Conservation (phyloP, 1,140 invertebrate species). For the Belonocnema kinseyi region DNA sequence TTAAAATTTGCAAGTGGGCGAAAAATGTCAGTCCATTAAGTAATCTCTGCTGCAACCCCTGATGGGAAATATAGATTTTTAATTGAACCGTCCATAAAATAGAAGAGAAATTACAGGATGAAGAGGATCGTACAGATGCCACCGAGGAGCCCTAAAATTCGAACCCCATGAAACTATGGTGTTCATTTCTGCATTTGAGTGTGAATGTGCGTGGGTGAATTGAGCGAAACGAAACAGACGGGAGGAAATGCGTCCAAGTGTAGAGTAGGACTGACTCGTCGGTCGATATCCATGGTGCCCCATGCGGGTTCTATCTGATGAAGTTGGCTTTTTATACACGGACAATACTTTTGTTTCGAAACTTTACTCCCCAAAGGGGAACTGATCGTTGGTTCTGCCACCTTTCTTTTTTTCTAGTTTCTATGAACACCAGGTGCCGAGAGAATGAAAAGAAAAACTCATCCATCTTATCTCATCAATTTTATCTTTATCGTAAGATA, state of each 20-base stretch:
- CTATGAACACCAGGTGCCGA: constrained; percentile 16
- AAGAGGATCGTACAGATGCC: not conserved
- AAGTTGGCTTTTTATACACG: constrained; percentile 49
- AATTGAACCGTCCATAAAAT: constrained; percentile 17
- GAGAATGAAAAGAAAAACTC: constrained; percentile 1
- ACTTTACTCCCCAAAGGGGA: constrained; percentile 44
- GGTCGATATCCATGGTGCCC: constrained; percentile 55
- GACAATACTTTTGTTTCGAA: constrained; percentile 49
- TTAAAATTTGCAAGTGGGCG: not conserved
- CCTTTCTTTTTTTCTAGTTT: constrained; percentile 2
- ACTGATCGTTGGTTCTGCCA: constrained; percentile 26
- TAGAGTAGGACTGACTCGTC: constrained; percentile 28
- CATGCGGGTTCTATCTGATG: constrained; percentile 46
- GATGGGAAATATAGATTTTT: not conserved
- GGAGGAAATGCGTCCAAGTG: not conserved
- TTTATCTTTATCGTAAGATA: not conserved
- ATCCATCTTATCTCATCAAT: not conserved
- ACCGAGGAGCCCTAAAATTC: constrained; percentile 8
- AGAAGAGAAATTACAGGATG: not conserved
- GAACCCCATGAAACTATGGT: constrained; percentile 41
- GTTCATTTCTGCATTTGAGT: not conserved
- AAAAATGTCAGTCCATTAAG: not conserved
- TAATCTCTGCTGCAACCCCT: not conserved
- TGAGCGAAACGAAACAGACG: not conserved
- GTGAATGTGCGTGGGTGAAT: constrained; percentile 32